A percentile compares a stretch with the other conserved stretches of the same genome.
Evolutionary conservation across 1,140 invertebrate genomes (phyloP).

Genomic region (Penaeus vannamei): DNA sequence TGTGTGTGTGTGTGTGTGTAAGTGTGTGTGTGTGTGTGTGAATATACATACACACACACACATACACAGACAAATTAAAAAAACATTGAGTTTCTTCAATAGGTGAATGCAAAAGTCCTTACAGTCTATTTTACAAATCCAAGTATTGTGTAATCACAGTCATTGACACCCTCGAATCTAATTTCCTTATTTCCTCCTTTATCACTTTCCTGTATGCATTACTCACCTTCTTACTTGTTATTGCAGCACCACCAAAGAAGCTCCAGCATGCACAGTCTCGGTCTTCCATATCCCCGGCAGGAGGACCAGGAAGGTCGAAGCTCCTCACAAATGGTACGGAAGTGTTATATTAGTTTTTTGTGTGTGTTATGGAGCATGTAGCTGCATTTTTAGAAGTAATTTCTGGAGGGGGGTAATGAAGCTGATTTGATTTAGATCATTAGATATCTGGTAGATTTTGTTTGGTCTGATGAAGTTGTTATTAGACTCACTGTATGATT

Average conservation of each 20-base stretch:
- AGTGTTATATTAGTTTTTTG: not conserved
- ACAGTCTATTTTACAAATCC: too few species aligned
- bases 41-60: too few species aligned
- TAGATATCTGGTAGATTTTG: too few species aligned
- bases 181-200: not conserved
- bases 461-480: too few species aligned
- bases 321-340: conserved; percentile 58
- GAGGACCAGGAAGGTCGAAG: conserved; percentile 45
- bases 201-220: not conserved
- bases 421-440: too few species aligned
- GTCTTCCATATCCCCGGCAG: conserved; percentile 39
- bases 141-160: not conserved
- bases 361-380: not conserved
- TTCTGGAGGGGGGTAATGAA: too few species aligned
- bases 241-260: conserved; percentile 57
- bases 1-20: too few species aligned
- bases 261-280: conserved; percentile 53
- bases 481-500: too few species aligned
- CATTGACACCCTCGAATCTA: not conserved
- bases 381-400: not conserved
- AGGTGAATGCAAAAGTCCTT: too few species aligned
- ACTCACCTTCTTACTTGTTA: not conserved
- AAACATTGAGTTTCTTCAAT: too few species aligned
- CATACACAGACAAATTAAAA: too few species aligned
- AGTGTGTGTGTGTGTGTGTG: too few species aligned